phyloP scores from a whole-genome alignment of 2,888 invertebrate genomes.

The Busseola fusca region DNA sequence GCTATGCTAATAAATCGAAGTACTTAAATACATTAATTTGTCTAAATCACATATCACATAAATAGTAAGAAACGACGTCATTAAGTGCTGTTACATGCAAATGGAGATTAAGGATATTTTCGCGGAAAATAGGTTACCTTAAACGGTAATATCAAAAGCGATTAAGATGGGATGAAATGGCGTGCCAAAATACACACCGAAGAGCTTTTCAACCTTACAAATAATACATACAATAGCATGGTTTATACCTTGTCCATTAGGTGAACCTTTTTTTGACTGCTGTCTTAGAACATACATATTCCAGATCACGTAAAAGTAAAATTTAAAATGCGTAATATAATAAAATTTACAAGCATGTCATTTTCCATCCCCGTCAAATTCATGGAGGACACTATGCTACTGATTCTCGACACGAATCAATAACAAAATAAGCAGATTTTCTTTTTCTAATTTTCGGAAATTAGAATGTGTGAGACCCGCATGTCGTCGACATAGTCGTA shows the following conservation, averaged over 20 bases:
- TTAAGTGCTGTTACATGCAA: constrained; percentile 43
- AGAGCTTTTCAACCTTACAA: constrained; percentile 29
- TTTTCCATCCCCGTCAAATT: no score
- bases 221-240: constrained; percentile 43
- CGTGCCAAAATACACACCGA: constrained; percentile 31
- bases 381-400: no score
- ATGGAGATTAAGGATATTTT: constrained; percentile 48
- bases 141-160: constrained; percentile 63
- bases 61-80: constrained; percentile 42
- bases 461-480: no score
- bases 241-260: background rate
- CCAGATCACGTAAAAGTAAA: no score
- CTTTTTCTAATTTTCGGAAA: no score
- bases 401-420: no score
- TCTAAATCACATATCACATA: constrained; percentile 29
- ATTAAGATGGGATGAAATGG: constrained; percentile 47
- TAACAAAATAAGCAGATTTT: no score
- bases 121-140: constrained; percentile 35
- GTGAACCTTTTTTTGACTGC: no score
- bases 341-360: no score
- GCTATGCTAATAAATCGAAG: constrained; percentile 31
- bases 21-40: constrained; percentile 52
- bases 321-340: no score
- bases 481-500: no score
- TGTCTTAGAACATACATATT: no score